Evolutionary conservation across 2,888 invertebrate species (phyloP).

Genomic region (Coremacera marginata): DNA sequence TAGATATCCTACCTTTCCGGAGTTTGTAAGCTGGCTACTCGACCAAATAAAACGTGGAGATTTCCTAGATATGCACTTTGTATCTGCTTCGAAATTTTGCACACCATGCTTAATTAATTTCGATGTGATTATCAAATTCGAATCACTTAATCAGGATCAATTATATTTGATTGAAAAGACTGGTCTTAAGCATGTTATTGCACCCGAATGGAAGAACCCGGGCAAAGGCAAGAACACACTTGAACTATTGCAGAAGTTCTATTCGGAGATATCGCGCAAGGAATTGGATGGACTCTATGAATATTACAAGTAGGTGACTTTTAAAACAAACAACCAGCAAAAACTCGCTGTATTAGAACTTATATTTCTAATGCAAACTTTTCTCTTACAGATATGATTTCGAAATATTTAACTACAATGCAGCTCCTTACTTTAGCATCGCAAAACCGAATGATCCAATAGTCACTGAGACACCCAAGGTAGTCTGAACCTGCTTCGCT

Average conservation of each 20-base stretch:
- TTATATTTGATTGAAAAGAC: constrained; percentile 84
- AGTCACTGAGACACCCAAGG: constrained; percentile 41
- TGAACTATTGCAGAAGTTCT: constrained; percentile 80
- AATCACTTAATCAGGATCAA: constrained; percentile 86
- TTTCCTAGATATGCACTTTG: constrained; percentile 87
- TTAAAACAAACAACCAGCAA: background rate
- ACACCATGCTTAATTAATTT: constrained; percentile 88
- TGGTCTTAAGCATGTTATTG: constrained; percentile 79
- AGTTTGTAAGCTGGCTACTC: constrained; percentile 83
- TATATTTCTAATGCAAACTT: constrained; percentile 30
- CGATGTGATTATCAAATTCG: constrained; percentile 85
- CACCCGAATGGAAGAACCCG: constrained; percentile 87
- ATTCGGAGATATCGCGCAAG: constrained; percentile 79
- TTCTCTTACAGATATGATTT: constrained; percentile 82
- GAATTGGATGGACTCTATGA: constrained; percentile 84
- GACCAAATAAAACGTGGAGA: constrained; percentile 74
- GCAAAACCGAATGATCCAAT: constrained; percentile 48
- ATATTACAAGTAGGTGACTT: constrained; percentile 77
- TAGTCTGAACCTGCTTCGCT: constrained; percentile 28
- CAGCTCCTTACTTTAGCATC: constrained; percentile 67
- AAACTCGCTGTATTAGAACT: background rate
- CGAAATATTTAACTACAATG: constrained; percentile 86
- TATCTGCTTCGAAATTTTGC: constrained; percentile 86
- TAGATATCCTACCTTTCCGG: constrained; percentile 82
- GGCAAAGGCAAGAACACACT: constrained; percentile 82